Conservation (phyloP, 1,140 invertebrate species). For the Drosophila erecta region DNA sequence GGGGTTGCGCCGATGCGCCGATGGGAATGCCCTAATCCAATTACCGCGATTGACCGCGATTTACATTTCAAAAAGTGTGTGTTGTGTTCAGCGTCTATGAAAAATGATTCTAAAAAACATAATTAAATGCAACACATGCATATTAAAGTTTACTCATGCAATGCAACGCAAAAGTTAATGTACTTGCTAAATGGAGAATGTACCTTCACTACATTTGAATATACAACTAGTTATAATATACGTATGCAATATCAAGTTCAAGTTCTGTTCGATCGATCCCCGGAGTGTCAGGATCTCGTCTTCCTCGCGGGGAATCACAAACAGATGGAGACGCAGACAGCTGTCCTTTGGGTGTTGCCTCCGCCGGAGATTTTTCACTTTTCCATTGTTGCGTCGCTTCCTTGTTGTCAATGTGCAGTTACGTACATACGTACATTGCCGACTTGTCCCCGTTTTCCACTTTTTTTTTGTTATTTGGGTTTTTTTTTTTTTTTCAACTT, state of each 20-base stretch:
- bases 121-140: no score
- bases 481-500: background rate
- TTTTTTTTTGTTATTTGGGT: background rate
- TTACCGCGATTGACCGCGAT: slow-evolving; percentile 66
- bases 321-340: slow-evolving; percentile 55
- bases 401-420: slow-evolving; percentile 52
- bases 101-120: no score
- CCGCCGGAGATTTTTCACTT: slow-evolving; percentile 67
- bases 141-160: no score
- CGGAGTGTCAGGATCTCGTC: background rate
- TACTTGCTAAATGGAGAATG: no score
- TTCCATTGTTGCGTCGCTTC: slow-evolving; percentile 57
- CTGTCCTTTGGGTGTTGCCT: slow-evolving; percentile 72
- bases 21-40: slow-evolving; percentile 56
- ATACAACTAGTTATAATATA: no score
- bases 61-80: no score
- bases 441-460: slow-evolving; percentile 15
- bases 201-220: no score
- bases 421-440: slow-evolving; percentile 2
- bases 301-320: slow-evolving; percentile 6
- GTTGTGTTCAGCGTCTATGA: no score
- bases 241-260: background rate
- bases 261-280: background rate
- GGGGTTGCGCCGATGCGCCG: slow-evolving; percentile 33
- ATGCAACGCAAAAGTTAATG: no score